Conservation (phyloP, 2,113 vertebrate genomes). For the Panurus biarmicus region DNA sequence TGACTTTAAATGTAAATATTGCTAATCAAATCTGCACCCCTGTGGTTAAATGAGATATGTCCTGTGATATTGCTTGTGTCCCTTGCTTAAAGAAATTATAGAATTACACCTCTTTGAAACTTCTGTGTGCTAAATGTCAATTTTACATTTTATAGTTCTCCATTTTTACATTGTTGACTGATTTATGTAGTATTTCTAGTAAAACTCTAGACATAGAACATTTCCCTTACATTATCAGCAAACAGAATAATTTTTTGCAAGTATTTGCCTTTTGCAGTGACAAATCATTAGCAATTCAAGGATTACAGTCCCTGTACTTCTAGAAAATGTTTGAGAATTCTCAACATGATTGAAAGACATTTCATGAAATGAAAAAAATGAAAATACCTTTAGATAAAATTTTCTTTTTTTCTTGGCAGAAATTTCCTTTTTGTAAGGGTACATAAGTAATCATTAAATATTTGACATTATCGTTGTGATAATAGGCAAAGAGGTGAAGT, state of each 20-base stretch:
- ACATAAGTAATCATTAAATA: background rate
- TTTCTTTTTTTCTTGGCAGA: background rate
- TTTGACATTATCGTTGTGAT: background rate
- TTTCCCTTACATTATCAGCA: background rate
- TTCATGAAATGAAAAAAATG: background rate
- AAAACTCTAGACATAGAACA: background rate
- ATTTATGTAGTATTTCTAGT: background rate
- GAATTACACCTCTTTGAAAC: background rate
- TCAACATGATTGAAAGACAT: background rate
- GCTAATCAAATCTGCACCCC: background rate
- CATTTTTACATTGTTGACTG: background rate
- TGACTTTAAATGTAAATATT: background rate
- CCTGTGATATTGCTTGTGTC: background rate
- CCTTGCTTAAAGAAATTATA: background rate
- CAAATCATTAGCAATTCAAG: background rate
- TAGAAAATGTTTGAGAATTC: background rate
- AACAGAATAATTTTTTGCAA: background rate
- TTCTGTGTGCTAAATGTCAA: background rate
- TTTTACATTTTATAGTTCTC: background rate
- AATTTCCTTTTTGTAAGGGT: background rate
- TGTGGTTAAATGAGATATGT: background rate
- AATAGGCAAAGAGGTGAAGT: background rate
- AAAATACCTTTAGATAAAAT: background rate
- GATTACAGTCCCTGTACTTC: background rate
- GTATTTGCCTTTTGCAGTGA: background rate